These are phyloP conservation scores for Amphipoea oculea DNA, from an alignment of 2,888 invertebrate species.

Conservation along the genomic window DNA sequence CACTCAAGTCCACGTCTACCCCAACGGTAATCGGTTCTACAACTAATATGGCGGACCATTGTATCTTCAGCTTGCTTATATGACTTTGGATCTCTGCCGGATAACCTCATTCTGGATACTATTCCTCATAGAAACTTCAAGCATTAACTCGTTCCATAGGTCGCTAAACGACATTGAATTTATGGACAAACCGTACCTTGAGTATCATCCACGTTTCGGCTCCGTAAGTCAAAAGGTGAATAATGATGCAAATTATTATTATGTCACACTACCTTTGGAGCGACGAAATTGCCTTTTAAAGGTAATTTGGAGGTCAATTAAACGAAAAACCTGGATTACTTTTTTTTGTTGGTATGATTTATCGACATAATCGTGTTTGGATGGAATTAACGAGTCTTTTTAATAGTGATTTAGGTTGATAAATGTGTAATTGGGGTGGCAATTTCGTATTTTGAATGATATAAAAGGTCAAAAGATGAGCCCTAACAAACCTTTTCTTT, in stretches of 20 bases:
- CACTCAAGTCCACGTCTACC: neutral
- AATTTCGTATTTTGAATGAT: neutral
- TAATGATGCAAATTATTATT: neutral
- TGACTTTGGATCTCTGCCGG: neutral
- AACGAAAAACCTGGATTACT: neutral
- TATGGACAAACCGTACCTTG: neutral
- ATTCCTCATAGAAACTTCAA: no score
- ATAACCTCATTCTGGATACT: neutral
- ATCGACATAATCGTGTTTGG: neutral
- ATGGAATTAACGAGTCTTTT: neutral
- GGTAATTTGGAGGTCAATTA: neutral
- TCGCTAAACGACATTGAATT: neutral
- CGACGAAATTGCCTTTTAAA: no score
- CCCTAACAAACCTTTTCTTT: neutral
- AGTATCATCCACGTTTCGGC: neutral
- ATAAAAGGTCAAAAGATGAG: neutral
- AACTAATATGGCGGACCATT: neutral
- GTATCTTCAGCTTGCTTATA: neutral
- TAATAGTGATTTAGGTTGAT: neutral
- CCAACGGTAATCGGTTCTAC: neutral
- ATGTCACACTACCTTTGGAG: no score
- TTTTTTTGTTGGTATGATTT: neutral
- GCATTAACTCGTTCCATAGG: no score
- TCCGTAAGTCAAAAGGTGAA: neutral
- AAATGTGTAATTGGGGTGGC: neutral